Evolutionary conservation across 1,140 invertebrate genomes (phyloP).

Genomic region (Leucophenga varia): DNA sequence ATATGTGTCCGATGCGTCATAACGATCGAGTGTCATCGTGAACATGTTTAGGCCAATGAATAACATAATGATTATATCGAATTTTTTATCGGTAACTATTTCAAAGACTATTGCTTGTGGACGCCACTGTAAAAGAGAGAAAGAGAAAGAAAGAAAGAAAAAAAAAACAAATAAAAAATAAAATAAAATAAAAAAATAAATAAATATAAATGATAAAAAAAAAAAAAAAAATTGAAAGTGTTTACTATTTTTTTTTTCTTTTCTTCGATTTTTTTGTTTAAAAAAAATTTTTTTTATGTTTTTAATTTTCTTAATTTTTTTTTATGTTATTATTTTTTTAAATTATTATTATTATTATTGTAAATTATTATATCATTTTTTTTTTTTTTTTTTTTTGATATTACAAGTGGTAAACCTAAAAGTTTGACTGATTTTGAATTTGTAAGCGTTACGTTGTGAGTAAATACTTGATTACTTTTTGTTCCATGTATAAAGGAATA

Average conservation of each 20-base stretch:
- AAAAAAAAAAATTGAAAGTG: too few relatives aligned
- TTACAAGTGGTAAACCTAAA: too few relatives aligned
- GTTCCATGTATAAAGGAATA: constrained; percentile 20
- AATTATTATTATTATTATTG: not conserved
- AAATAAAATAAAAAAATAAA: too few relatives aligned
- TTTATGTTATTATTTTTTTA: not conserved
- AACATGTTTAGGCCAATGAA: constrained; percentile 99
- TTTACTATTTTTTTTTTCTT: constrained; percentile 1
- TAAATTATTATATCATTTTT: too few relatives aligned
- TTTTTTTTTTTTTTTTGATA: constrained; percentile 6
- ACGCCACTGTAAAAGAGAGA: constrained; percentile 73
- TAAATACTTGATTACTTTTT: constrained; percentile 16
- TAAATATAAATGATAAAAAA: too few relatives aligned
- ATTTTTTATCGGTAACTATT: constrained; percentile 96
- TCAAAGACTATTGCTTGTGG: constrained; percentile 96
- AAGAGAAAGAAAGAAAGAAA: constrained; percentile 17
- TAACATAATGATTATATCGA: constrained; percentile 99
- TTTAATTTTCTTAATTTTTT: not conserved
- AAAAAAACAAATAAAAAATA: constrained; percentile 4
- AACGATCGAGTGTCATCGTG: constrained; percentile 97
- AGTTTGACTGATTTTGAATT: too few relatives aligned
- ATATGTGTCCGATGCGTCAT: constrained; percentile 82
- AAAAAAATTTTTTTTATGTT: constrained; percentile 5
- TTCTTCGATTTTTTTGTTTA: not conserved
- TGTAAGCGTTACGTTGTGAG: constrained; percentile 21